Base-by-base conservation (phyloP, 2,797 vertebrate species). In the Labroides dimidiatus region DNA sequence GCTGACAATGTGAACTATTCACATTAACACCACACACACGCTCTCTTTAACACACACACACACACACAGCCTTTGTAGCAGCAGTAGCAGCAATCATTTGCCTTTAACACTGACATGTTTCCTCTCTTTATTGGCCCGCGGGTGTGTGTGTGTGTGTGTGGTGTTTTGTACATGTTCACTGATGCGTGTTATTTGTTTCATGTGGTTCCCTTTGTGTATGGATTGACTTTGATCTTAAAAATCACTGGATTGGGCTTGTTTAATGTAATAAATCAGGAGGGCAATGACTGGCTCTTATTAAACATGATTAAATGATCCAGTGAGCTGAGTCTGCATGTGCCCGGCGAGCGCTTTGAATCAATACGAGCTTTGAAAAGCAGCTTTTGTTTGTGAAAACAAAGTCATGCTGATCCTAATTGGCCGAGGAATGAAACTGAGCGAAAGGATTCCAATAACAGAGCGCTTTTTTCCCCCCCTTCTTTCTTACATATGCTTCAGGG, bases 261-360 rank as follows among this genome's bases (percentile, higher is more conserved):
- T 89, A 89, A 87, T 89, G 86, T 71, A 82, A 91, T 91, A 87
- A 88, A 93, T 92, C 89, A 91, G 84, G 82, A 73, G 68, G 72
- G 73, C 90, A 91, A 91, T 84, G 83, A 88, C 85, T 88, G 81
- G 66, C 80, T 86, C 87, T 91, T 91, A 93, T 93, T 93, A 93
- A 91, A 90, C 86, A 91, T 89, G 89, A 93, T 93, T 92, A 93
- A 95, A 93, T 88, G 87, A 93, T 90, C 89, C 89, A 91, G 81
- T 92, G 88, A 90, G 85, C 91, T 89, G 86, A 88, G 88, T 89
- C 89, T 75, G 72, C 71, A 77, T 82, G 81, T 80, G 77, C 81
- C 82, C 84, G 67, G 69, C 75, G 67, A 91, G 85, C 81, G 78
- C 84, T 90, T 80, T 88, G 74, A 93, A 93, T 94, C 92, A 90